Evolutionary conservation across 2,797 vertebrate genomes (phyloP).

Genomic region (Syndactyla subalaris): DNA sequence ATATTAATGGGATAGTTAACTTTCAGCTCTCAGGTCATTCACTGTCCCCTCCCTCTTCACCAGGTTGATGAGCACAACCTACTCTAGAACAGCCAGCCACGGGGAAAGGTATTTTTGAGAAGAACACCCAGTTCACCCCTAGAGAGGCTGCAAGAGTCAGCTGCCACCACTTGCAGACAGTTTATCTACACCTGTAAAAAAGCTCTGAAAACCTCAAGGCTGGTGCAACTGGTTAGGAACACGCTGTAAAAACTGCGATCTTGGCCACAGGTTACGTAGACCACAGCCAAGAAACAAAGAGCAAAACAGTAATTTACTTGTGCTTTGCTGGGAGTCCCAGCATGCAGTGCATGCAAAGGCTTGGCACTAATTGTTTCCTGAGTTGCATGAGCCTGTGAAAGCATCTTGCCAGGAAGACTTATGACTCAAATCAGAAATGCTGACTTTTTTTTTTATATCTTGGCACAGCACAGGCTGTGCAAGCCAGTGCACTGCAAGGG

Average conservation of each 20-base stretch:
- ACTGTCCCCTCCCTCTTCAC: neutral
- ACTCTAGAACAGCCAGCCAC: neutral
- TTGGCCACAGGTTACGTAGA: neutral
- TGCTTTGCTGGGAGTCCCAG: neutral
- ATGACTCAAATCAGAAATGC: neutral
- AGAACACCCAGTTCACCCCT: neutral
- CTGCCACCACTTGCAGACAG: neutral
- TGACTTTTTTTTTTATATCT: neutral
- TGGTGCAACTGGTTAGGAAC: neutral
- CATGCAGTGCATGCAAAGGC: neutral
- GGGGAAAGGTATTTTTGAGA: neutral
- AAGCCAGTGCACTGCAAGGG: neutral
- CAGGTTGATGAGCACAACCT: neutral
- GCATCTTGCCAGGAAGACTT: fast-evolving
- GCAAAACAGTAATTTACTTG: neutral
- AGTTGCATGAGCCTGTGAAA: neutral
- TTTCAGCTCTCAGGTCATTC: neutral
- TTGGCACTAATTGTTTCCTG: neutral
- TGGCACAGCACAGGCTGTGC: neutral
- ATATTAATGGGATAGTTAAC: too few species aligned
- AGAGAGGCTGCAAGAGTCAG: neutral
- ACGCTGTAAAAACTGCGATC: neutral
- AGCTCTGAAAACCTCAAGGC: neutral
- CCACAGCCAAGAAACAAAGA: neutral
- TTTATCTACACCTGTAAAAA: neutral